Base-by-base conservation (phyloP, 2,797 vertebrate species). In the Sitta carolinensis region DNA sequence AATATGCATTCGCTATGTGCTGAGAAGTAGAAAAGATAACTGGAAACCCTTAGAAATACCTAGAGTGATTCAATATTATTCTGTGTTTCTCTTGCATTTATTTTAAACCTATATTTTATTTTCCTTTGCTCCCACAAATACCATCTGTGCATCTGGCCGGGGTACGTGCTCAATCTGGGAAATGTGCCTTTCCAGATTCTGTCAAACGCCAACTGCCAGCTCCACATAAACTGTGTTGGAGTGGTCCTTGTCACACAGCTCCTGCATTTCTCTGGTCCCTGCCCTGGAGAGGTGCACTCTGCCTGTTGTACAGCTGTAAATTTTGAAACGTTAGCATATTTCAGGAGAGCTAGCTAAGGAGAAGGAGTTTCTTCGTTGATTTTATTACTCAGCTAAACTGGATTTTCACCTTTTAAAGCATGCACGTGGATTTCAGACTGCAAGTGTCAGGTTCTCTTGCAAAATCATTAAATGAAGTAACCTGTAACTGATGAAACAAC, bases 91-190 rank as follows among this genome's bases (percentile, higher is more conserved):
- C 80, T 91, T 94, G 89, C 74, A 90, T 91, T 87, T 91, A 91
- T 91, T 97, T 96, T 93, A 95, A 95, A 94, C 67, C 63, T 94
- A 16, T 82, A 69, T 79, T 93, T 95, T 96, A 93, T 93, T 96
- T 94, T 96, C 55, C 80, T 93, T 82, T 95, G 94, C 89, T 96
- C 95, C 89, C 92, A 93, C 91, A 96, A 96, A 96, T 92, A 90
- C 82, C 79, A 84, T 96, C 91, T 95, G 84, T 92, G 81, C 38
- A 62, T 67, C 86, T 93, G 89, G 59, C 74, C 61, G 84, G 69
- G 89, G 87, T 94, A 61, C 0, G 0, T 75, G 73, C 63, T 93
- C 69, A 94, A 26, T 92, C 91, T 96, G 91, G 84, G 93, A 96
- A 93, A 82, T 73, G 59, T 90, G 87, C 74, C 19, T 84, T 81